These are phyloP conservation scores for Brachynemurus nebulosus DNA, from an alignment of 2,888 invertebrate genomes.

Conservation along the genomic window DNA sequence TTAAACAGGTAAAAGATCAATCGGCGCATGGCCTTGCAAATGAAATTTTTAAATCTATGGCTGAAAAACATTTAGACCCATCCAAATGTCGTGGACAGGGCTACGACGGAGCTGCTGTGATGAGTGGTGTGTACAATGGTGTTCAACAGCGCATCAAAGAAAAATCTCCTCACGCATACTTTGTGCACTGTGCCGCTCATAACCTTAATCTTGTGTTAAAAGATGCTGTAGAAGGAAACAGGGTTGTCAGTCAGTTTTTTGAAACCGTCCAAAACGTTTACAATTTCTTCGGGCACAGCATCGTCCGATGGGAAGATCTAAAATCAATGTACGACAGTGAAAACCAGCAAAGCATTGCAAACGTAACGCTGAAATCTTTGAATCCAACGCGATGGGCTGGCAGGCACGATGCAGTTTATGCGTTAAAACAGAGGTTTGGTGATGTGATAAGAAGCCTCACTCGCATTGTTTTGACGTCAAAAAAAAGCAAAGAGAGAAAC, in stretches of 20 bases:
- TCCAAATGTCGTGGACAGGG: conserved; percentile 18
- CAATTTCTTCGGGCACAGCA: too few relatives aligned
- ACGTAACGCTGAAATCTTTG: background rate
- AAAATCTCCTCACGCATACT: conserved; percentile 16
- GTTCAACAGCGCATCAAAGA: conserved; percentile 17
- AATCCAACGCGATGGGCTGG: background rate
- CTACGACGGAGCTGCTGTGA: conserved; percentile 24
- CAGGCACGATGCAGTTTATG: background rate
- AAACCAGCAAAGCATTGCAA: background rate
- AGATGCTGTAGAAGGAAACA: too few relatives aligned
- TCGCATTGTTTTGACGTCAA: background rate
- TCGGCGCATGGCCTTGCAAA: conserved; percentile 19
- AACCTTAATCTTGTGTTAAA: background rate
- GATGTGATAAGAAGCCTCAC: background rate
- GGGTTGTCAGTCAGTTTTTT: background rate
- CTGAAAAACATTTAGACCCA: conserved; percentile 17
- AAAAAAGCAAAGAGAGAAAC: background rate
- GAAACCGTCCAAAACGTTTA: background rate
- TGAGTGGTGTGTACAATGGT: conserved; percentile 21
- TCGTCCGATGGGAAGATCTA: too few relatives aligned
- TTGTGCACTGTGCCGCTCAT: conserved; percentile 11
- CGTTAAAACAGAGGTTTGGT: background rate
- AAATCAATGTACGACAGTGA: background rate
- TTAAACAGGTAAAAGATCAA: conserved; percentile 13
- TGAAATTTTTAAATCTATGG: too few relatives aligned